Conservation (phyloP, 2,797 vertebrate species). For the Siniperca scherzeri region DNA sequence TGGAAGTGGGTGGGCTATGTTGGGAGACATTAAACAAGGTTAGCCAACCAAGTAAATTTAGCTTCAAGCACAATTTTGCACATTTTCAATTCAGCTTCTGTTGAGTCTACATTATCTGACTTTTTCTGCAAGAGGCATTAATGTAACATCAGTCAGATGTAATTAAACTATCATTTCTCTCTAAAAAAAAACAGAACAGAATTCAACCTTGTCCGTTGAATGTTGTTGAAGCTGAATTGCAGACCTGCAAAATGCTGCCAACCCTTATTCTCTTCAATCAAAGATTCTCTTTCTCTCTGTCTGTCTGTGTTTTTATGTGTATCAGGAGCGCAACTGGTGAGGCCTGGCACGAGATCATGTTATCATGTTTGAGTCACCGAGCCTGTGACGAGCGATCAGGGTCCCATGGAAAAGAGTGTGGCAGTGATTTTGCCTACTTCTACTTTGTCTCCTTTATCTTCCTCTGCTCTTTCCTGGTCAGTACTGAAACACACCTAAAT, state of each 20-base stretch:
- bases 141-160: background rate
- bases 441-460: slow-evolving; percentile 99
- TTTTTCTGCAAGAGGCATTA: background rate
- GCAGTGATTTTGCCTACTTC: slow-evolving; percentile 98
- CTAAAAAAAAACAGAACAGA: background rate
- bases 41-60: background rate
- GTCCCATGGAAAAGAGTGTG: slow-evolving; percentile 89
- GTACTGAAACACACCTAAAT: slow-evolving; percentile 58
- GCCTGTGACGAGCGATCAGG: slow-evolving; percentile 88
- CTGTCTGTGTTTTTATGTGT: slow-evolving; percentile 12
- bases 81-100: background rate
- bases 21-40: background rate
- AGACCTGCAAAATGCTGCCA: background rate
- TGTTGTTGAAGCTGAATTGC: background rate
- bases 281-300: slow-evolving; percentile 6
- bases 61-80: background rate
- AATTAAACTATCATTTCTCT: background rate
- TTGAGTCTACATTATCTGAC: background rate
- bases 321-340: slow-evolving; percentile 97
- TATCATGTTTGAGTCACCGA: slow-evolving; percentile 91
- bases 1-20: background rate
- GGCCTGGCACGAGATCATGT: slow-evolving; percentile 98
- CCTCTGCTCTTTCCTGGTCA: slow-evolving; percentile 97
- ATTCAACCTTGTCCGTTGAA: background rate
- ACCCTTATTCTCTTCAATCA: slow-evolving; percentile 5